Conservation (phyloP, 2,888 invertebrate genomes). For the Oxystoma pomonae region DNA sequence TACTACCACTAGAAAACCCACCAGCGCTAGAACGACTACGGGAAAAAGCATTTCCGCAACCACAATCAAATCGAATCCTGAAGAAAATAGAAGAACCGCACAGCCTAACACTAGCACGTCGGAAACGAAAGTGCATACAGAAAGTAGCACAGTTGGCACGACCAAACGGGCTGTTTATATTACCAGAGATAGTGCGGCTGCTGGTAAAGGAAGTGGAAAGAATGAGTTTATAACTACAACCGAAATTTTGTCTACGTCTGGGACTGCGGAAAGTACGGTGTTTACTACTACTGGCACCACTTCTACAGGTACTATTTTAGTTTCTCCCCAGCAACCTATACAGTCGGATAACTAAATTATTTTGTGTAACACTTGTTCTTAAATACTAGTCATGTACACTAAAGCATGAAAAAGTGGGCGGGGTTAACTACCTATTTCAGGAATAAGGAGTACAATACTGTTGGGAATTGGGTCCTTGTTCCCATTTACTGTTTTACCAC, state of each 20-base stretch:
- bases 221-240: neutral
- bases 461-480: no score
- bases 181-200: neutral
- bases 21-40: neutral
- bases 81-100: neutral
- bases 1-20: neutral
- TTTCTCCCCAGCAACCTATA: no score
- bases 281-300: neutral
- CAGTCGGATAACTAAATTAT: no score
- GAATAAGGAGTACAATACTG: no score
- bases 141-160: neutral
- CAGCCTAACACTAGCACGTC: neutral
- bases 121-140: neutral
- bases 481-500: no score
- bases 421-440: no score
- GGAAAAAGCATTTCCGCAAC: neutral
- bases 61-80: neutral
- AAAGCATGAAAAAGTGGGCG: no score
- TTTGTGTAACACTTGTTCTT: no score
- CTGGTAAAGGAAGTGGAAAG: neutral
- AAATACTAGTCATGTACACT: no score
- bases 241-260: neutral
- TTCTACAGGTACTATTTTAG: constrained; percentile 1
- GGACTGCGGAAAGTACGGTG: neutral
- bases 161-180: neutral